A percentile compares a stretch with the other conserved stretches of the same genome.
Evolutionary conservation across 1,140 invertebrate species (phyloP).

Genomic region (Probaryconus sp.): DNA sequence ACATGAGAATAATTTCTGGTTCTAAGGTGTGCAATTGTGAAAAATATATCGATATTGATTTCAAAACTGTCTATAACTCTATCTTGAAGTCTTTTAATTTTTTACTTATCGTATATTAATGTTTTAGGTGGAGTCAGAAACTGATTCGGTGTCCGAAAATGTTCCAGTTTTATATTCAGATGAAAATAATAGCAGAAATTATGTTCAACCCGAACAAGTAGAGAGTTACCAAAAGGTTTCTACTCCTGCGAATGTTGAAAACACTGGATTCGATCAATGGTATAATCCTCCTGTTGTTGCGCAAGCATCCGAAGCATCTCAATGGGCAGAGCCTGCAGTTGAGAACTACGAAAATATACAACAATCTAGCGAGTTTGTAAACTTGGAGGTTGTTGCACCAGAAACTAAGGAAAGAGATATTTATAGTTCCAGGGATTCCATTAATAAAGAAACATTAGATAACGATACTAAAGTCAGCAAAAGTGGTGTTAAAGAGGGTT

Average conservation of each 20-base stretch:
- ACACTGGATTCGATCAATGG: slow-evolving; percentile 73
- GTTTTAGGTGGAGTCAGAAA: too few species aligned
- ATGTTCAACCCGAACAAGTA: not conserved
- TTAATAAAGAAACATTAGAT: slow-evolving; percentile 74
- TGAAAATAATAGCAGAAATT: slow-evolving; percentile 5
- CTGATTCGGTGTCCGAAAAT: slow-evolving; percentile 53
- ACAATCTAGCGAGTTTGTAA: slow-evolving; percentile 70
- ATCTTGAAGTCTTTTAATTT: too few species aligned
- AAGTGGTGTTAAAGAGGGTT: slow-evolving; percentile 54
- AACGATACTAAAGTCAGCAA: slow-evolving; percentile 67
- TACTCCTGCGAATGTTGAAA: slow-evolving; percentile 53
- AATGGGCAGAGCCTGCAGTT: slow-evolving; percentile 68
- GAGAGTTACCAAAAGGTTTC: not conserved
- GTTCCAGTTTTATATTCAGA: slow-evolving; percentile 48
- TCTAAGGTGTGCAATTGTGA: too few species aligned
- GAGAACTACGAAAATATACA: slow-evolving; percentile 76
- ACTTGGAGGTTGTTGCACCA: slow-evolving; percentile 71
- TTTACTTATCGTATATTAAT: too few species aligned
- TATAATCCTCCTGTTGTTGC: slow-evolving; percentile 69
- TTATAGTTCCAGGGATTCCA: slow-evolving; percentile 73
- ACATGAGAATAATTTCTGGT: slow-evolving; percentile 5
- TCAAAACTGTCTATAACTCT: too few species aligned
- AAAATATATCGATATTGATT: too few species aligned
- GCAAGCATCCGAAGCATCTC: slow-evolving; percentile 48
- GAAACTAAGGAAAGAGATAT: slow-evolving; percentile 68